Evolutionary conservation across 2,113 vertebrate species (phyloP).

Genomic region (Phaethon lepturus): DNA sequence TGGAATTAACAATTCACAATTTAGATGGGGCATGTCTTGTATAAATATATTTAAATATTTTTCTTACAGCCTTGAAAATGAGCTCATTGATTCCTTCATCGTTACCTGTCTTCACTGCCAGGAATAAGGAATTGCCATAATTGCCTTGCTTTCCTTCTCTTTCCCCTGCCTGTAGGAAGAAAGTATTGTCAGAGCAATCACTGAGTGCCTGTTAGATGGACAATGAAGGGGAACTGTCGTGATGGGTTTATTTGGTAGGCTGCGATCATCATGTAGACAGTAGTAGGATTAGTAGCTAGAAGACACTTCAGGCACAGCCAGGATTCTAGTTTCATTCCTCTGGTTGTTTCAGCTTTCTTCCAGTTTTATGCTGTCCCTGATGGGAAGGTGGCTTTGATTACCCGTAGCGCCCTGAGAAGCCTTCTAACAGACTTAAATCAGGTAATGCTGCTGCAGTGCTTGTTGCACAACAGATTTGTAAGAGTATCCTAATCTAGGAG

Average conservation of each 20-base stretch:
- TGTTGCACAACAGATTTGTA: background rate
- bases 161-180: background rate
- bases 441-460: conserved; percentile 63
- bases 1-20: background rate
- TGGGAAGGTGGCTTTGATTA: conserved; percentile 62
- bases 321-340: background rate
- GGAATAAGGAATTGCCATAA: background rate
- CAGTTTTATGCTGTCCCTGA: conserved; percentile 65
- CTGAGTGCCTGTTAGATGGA: background rate
- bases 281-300: background rate
- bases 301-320: background rate
- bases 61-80: background rate
- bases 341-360: conserved; percentile 76
- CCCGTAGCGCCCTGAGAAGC: conserved; percentile 72
- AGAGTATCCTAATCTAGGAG: background rate
- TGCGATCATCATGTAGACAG: background rate
- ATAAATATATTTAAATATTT: background rate
- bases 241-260: background rate
- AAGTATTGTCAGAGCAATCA: background rate
- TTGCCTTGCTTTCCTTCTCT: background rate
- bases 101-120: background rate
- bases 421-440: conserved; percentile 84
- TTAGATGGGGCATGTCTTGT: background rate
- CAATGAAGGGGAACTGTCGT: background rate
- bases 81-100: background rate